Evolutionary conservation across 2,797 vertebrate species (phyloP).

Genomic region (Sternarchorhynchus goeldii): DNA sequence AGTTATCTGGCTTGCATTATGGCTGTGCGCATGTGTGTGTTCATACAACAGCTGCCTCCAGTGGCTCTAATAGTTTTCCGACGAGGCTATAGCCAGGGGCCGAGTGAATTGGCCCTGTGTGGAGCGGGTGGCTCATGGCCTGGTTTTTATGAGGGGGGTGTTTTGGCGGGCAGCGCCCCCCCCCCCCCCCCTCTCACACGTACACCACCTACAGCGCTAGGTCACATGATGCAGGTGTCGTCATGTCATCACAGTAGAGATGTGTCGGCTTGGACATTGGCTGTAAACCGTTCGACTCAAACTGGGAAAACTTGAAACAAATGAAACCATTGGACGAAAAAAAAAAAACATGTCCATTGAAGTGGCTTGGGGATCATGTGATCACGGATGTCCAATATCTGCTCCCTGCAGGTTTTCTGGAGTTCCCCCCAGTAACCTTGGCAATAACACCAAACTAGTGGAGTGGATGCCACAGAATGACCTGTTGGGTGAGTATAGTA

Average conservation of each 20-base stretch:
- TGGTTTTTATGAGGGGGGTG: constrained; percentile 62
- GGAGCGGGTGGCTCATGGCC: constrained; percentile 67
- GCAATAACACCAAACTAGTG: constrained; percentile 96
- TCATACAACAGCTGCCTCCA: not conserved
- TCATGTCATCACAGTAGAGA: no score
- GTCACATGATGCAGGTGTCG: not conserved
- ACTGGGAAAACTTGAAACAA: constrained; percentile 8
- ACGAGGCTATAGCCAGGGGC: not conserved
- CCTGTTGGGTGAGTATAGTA: constrained; percentile 85
- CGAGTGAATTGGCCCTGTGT: constrained; percentile 69
- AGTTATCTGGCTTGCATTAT: not conserved
- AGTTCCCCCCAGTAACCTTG: constrained; percentile 88
- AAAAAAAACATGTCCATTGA: not conserved
- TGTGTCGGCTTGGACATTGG: no score
- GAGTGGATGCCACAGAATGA: constrained; percentile 99
- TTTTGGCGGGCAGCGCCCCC: constrained; percentile 59
- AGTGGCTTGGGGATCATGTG: not conserved
- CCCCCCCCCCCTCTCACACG: not conserved
- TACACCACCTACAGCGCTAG: not conserved
- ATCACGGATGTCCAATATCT: not conserved
- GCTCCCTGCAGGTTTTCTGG: constrained; percentile 87
- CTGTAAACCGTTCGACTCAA: no score
- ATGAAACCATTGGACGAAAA: not conserved
- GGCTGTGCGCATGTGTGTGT: not conserved
- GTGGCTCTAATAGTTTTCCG: constrained; percentile 8